Evolutionary conservation across 2,113 vertebrate species (phyloP).

Genomic region (Struthidea cinerea): DNA sequence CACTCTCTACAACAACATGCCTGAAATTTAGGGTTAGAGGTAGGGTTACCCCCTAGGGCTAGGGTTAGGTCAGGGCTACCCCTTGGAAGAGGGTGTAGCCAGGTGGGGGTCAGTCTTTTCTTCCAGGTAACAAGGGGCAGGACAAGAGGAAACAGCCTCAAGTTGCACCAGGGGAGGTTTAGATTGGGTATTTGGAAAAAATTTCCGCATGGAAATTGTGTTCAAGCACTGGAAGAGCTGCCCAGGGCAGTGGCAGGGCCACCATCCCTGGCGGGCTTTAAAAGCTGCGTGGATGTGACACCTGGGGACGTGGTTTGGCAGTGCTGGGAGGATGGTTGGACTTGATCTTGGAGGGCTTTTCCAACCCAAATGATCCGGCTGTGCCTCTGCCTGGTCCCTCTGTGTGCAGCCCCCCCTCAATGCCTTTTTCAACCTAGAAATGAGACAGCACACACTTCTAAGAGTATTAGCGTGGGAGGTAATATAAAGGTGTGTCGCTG

Average conservation of each 20-base stretch:
- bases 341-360: neutral
- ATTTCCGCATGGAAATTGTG: neutral
- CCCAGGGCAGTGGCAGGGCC: neutral
- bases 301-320: neutral
- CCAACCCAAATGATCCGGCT: neutral
- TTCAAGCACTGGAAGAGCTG: neutral
- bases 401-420: neutral
- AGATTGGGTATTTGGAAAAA: too few relatives aligned
- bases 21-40: neutral
- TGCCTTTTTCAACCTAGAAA: neutral
- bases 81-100: too few relatives aligned
- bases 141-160: neutral
- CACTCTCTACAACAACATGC: neutral
- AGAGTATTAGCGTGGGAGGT: neutral
- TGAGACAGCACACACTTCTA: neutral
- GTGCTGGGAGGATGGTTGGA: neutral
- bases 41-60: neutral
- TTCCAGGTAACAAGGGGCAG: neutral
- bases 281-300: fast-evolving
- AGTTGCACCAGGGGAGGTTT: neutral
- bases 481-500: too few relatives aligned
- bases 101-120: neutral
- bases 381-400: neutral
- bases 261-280: neutral
- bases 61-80: neutral